Percentiles rank a stretch among this genome's conserved stretches.
These are phyloP conservation scores for Drosophila meridiana DNA, from an alignment of 2,888 invertebrate species.

Conservation along the genomic window DNA sequence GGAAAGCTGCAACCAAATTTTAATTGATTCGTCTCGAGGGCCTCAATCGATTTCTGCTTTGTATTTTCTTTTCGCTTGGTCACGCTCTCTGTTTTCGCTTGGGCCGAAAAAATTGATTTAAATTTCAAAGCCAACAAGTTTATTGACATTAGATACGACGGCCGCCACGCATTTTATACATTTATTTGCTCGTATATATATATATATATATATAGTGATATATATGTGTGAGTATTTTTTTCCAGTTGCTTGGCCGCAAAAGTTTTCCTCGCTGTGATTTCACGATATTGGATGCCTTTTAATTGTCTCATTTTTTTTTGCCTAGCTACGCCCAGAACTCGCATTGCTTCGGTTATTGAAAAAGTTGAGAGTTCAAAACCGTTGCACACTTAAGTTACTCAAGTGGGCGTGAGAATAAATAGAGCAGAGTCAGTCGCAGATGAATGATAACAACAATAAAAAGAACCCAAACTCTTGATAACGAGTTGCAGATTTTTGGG, in stretches of 20 bases:
- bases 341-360: constrained; percentile 54
- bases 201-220: background rate
- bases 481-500: constrained; percentile 54
- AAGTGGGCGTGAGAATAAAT: constrained; percentile 42
- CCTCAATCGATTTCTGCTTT: constrained; percentile 53
- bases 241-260: constrained; percentile 18
- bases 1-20: constrained; percentile 21
- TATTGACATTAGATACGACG: constrained; percentile 70
- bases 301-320: constrained; percentile 36
- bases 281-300: constrained; percentile 21
- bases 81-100: constrained; percentile 28
- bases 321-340: constrained; percentile 22
- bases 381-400: constrained; percentile 18
- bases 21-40: constrained; percentile 72
- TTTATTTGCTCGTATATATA: background rate
- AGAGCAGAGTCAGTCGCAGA: constrained; percentile 15
- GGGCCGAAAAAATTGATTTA: constrained; percentile 64
- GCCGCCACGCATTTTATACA: constrained; percentile 3
- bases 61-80: constrained; percentile 20
- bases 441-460: constrained; percentile 40
- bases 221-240: background rate
- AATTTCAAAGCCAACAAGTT: constrained; percentile 73
- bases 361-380: constrained; percentile 67
- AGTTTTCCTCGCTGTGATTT: constrained; percentile 49
- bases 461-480: constrained; percentile 39